phyloP scores from a whole-genome alignment of 2,113 vertebrate genomes.

The Pogonocichla stellata region DNA sequence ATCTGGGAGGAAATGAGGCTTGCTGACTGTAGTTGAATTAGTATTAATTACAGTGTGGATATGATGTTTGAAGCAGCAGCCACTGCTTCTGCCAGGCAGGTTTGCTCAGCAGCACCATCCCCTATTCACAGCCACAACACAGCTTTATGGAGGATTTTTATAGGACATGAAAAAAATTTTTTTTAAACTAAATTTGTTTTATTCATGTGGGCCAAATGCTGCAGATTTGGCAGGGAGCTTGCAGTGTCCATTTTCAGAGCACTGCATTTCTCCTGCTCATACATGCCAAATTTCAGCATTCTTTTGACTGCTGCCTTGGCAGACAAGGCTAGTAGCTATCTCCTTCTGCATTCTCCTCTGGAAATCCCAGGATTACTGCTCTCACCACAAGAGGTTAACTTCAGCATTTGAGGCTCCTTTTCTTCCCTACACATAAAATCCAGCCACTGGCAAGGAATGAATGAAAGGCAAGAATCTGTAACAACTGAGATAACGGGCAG shows the following conservation, averaged over 20 bases:
- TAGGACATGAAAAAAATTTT: not conserved
- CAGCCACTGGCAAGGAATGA: constrained; percentile 6
- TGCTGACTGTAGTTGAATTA: not conserved
- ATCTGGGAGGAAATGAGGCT: not conserved
- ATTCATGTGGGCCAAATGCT: not conserved
- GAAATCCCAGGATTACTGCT: not conserved
- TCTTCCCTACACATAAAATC: not conserved
- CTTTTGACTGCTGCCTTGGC: not conserved
- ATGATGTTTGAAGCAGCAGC: not conserved
- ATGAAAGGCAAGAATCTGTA: constrained; percentile 32
- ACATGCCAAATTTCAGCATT: not conserved
- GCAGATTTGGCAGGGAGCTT: not conserved
- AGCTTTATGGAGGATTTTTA: not conserved
- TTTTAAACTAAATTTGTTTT: not conserved
- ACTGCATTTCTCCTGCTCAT: not conserved
- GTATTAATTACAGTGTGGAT: not conserved
- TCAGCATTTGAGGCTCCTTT: not conserved
- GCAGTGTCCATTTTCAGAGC: not conserved
- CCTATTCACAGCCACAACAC: not conserved
- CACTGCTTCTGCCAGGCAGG: not conserved
- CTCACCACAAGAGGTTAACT: not conserved
- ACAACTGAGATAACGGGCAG: constrained; percentile 4
- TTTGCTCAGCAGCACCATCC: not conserved
- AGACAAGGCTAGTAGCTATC: not conserved
- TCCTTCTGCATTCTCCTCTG: not conserved